Percentiles rank a stretch among this genome's conserved stretches.
phyloP scores from a whole-genome alignment of 2,113 vertebrate species.

The Rhinolophus sinicus region DNA sequence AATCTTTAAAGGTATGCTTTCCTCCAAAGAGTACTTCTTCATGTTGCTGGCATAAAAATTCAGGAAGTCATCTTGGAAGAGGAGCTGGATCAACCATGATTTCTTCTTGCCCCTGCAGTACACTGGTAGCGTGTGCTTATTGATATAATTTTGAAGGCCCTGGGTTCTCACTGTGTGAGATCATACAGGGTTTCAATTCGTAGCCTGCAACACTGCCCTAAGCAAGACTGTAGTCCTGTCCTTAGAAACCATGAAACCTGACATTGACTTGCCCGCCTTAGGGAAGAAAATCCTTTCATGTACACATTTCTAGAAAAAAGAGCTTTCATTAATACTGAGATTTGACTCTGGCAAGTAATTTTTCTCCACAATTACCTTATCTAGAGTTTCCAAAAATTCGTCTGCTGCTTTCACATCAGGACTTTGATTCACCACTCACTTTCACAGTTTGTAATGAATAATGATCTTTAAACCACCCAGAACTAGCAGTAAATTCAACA shows the following conservation, averaged over 20 bases:
- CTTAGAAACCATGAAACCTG: not conserved
- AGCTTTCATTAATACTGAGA: not conserved
- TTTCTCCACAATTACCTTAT: not conserved
- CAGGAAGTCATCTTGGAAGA: not conserved
- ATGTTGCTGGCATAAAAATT: not conserved
- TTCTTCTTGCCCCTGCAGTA: not conserved
- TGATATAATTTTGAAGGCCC: not conserved
- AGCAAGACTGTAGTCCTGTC: not conserved
- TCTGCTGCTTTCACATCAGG: not conserved
- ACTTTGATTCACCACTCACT: not conserved
- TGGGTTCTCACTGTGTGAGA: not conserved
- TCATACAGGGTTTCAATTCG: not conserved
- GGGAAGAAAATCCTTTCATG: not conserved
- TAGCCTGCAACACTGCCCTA: not conserved
- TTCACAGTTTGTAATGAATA: not conserved
- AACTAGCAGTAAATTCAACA: not conserved
- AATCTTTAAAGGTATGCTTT: not conserved
- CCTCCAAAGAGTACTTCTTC: not conserved
- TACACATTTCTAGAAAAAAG: not conserved
- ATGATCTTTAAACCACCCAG: not conserved
- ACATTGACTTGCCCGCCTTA: not conserved
- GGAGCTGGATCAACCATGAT: not conserved
- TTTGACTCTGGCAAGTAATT: not conserved
- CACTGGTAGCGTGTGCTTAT: not conserved
- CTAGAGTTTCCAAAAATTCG: too few species aligned